Evolutionary conservation across 2,113 vertebrate species (phyloP).

Genomic region (Athene noctua): DNA sequence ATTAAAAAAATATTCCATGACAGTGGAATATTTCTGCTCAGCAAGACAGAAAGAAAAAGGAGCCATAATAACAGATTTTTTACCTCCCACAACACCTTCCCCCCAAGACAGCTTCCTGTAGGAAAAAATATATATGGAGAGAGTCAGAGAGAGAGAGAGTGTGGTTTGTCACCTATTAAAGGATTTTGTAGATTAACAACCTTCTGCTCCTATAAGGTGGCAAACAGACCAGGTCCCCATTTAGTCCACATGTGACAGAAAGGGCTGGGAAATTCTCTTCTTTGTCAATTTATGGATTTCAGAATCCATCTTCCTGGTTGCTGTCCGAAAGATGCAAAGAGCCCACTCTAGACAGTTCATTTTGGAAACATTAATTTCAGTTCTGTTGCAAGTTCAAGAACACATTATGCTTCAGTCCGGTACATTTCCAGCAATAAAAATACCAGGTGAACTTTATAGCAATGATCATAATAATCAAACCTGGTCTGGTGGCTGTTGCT

Average conservation of each 20-base stretch:
- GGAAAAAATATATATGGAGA: background rate
- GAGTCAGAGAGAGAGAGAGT: too few relatives aligned
- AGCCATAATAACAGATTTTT: background rate
- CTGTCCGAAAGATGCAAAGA: background rate
- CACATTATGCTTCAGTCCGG: background rate
- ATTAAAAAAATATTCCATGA: background rate
- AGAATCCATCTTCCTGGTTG: background rate
- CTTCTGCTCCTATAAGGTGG: background rate
- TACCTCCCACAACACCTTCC: fast-evolving
- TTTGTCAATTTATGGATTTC: background rate
- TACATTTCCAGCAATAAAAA: background rate
- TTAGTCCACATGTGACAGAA: background rate
- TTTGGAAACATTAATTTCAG: background rate
- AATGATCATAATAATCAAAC: background rate
- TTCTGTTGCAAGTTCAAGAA: background rate
- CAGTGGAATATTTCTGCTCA: background rate
- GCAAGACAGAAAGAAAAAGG: background rate
- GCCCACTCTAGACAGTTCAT: background rate
- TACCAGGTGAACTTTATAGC: background rate
- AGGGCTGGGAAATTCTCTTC: background rate
- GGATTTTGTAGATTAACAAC: background rate
- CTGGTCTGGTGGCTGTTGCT: background rate
- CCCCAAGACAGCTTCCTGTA: fast-evolving
- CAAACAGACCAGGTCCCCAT: background rate
- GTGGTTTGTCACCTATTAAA: background rate